Base-by-base conservation (phyloP, 2,797 vertebrate genomes). In the Diceros bicornis region DNA sequence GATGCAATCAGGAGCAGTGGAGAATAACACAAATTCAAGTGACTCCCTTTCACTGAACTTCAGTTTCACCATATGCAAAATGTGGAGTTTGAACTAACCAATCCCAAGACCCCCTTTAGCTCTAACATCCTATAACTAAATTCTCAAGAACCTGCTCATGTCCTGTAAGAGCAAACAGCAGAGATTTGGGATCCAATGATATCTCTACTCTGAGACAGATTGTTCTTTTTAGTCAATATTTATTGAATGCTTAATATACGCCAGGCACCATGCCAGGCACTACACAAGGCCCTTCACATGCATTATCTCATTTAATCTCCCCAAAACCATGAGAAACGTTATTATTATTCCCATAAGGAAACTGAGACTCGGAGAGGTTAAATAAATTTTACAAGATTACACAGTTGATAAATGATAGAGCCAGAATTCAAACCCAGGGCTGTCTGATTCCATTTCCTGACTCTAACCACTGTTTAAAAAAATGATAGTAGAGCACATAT, bases 271-370 rank as follows among this genome's bases (percentile, higher is more conserved):
- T 37, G 57, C 25, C 59, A 87, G 44, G 41, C 10, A 90, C 64
- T 66, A 84, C 32, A 57, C 12, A 95, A 89, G 27, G 86, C 2
- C 52, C 18, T 86, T 92, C 25, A 75, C 50, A 74, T 86, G 27
- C 29, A 91, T 62, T 44, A 89, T 59, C 91, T 82, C n/a, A 91
- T 52, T 82, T 86, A 83, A 79, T 69, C 29, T 32, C 47, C 32
- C 34, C 9, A 27, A 92, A 91, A 71, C 25, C 23, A 68, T 34
- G 68, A 81, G 62, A 83, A 93, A 85, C 2, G 62, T 18, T 72
- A 75, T 75, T 92, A 92, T 77, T 95, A 72, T 50, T 83, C 32
- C 62, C 71, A 75, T 71, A 89, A 82, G 41, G 32, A 96, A 96
- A 93, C 17, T 87, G 47, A 85, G 74, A 91, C 72, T 88, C 25